phyloP scores from a whole-genome alignment of 1,140 invertebrate species.

The Trialeurodes vaporariorum region DNA sequence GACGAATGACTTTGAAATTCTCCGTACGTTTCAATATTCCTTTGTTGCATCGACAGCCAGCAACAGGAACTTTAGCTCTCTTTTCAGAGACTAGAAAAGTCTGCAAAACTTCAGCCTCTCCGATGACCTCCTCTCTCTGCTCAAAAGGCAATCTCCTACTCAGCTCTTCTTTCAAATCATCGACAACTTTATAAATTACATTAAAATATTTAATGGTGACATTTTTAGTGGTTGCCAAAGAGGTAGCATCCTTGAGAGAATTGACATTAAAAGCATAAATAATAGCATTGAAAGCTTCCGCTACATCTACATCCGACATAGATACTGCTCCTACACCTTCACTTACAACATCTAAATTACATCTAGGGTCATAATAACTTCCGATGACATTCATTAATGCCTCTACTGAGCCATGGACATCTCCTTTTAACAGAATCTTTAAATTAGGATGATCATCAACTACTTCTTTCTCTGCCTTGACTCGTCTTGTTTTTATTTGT shows the following conservation, averaged over 20 bases:
- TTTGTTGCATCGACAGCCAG: conserved; percentile 73
- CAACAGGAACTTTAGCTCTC: conserved; percentile 62
- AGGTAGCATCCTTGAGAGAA: conserved; percentile 37
- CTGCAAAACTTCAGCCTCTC: conserved; percentile 76
- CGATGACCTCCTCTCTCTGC: conserved; percentile 61
- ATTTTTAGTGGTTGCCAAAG: conserved; percentile 39
- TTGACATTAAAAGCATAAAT: conserved; percentile 80
- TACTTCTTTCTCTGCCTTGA: conserved; percentile 31
- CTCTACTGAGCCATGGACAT: conserved; percentile 80
- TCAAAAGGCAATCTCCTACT: conserved; percentile 53
- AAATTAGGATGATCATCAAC: conserved; percentile 36
- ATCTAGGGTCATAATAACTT: conserved; percentile 66
- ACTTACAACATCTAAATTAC: conserved; percentile 73
- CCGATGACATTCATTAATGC: conserved; percentile 85
- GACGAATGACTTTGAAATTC: conserved; percentile 55
- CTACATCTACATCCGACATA: conserved; percentile 74
- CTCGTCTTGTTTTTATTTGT: conserved; percentile 33
- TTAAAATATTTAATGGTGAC: conserved; percentile 58
- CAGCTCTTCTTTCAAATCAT: conserved; percentile 74
- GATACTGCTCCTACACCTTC: conserved; percentile 79
- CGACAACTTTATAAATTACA: conserved; percentile 84
- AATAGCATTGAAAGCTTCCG: conserved; percentile 67
- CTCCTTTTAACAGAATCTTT: conserved; percentile 42
- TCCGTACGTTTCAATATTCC: conserved; percentile 59
- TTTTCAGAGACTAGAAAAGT: conserved; percentile 72